Conservation (phyloP, 2,113 vertebrate genomes). For the Lepus timidus region DNA sequence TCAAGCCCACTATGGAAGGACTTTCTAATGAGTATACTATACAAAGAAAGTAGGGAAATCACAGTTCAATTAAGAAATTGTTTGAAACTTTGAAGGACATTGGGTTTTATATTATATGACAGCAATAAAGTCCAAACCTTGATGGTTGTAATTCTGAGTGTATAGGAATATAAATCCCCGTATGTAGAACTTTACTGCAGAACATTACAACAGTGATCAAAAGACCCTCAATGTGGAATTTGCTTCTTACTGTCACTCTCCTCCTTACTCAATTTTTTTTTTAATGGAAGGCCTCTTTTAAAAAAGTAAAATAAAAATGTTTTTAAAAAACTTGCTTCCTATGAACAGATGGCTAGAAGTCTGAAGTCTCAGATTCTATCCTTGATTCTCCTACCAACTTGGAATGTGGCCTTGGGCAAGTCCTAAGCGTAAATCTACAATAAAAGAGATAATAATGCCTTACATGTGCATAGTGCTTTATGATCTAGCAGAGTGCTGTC, state of each 20-base stretch:
- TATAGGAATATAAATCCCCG: conserved; percentile 48
- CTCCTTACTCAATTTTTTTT: conserved; percentile 44
- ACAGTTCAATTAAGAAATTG: conserved; percentile 76
- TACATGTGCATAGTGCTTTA: conserved; percentile 54
- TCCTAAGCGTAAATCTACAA: conserved; percentile 59
- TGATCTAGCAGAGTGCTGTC: conserved; percentile 59
- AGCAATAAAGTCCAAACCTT: conserved; percentile 58
- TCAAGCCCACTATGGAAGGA: conserved; percentile 62
- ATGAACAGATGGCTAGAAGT: conserved; percentile 57
- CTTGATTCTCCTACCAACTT: conserved; percentile 66
- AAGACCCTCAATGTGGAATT: conserved; percentile 55
- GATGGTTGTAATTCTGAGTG: conserved; percentile 35
- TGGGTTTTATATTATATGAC: conserved; percentile 68
- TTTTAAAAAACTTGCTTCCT: background rate
- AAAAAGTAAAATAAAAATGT: background rate
- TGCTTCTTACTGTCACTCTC: conserved; percentile 51
- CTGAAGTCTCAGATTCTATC: conserved; percentile 52
- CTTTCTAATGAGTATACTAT: conserved; percentile 75
- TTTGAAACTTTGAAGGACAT: conserved; percentile 72
- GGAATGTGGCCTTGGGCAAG: conserved; percentile 71
- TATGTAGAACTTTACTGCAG: conserved; percentile 57
- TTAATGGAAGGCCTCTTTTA: background rate
- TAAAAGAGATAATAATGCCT: conserved; percentile 63
- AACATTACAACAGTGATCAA: conserved; percentile 15
- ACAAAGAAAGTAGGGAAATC: conserved; percentile 70